Conservation (phyloP, 2,888 invertebrate genomes). For the Anarsia innoxiella region DNA sequence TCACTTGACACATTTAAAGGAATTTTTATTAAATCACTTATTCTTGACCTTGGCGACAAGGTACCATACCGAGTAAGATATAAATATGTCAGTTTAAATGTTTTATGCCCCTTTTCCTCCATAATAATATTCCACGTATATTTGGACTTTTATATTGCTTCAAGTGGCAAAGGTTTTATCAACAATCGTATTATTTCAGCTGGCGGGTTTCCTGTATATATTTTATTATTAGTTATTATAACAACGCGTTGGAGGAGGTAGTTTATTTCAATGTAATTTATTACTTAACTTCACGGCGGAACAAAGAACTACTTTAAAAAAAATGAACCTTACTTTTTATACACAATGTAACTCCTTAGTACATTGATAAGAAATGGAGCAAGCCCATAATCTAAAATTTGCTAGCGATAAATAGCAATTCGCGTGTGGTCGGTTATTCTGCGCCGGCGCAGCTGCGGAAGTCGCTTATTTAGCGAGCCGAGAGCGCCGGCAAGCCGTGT, state of each 20-base stretch:
- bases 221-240: too few species aligned
- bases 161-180: background rate
- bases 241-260: too few species aligned
- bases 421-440: slow-evolving; percentile 42
- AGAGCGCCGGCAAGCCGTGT: slow-evolving; percentile 15
- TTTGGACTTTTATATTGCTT: background rate
- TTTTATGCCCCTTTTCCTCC: slow-evolving; percentile 1
- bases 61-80: too few species aligned
- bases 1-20: too few species aligned
- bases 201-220: slow-evolving; percentile 1
- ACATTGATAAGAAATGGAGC: background rate
- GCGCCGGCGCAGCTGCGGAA: slow-evolving; percentile 39
- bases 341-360: background rate
- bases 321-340: too few species aligned
- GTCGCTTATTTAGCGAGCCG: slow-evolving; percentile 47
- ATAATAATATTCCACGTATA: background rate
- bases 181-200: background rate
- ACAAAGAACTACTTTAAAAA: too few species aligned
- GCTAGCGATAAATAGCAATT: slow-evolving; percentile 22
- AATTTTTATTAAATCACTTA: too few species aligned
- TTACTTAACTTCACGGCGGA: too few species aligned
- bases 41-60: too few species aligned
- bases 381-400: background rate
- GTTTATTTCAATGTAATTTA: too few species aligned
- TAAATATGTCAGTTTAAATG: too few species aligned